These are phyloP conservation scores for Drosophila lini DNA, from an alignment of 1,140 invertebrate species.

Conservation along the genomic window DNA sequence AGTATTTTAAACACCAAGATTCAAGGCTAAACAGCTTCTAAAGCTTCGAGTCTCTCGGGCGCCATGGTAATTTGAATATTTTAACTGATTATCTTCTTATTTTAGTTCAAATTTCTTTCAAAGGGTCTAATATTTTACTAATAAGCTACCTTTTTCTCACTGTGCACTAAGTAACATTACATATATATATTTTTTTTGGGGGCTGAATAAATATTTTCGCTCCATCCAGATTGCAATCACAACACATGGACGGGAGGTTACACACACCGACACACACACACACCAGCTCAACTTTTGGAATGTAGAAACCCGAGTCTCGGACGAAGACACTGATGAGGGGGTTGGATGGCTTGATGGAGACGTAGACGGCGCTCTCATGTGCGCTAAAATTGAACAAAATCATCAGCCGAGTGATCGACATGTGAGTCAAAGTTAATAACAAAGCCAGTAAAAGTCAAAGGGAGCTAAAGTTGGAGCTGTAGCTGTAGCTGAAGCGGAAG, in stretches of 20 bases:
- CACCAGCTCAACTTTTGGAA: conserved; percentile 45
- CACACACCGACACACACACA: conserved; percentile 37
- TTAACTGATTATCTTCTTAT: too few species aligned
- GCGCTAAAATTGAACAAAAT: conserved; percentile 83
- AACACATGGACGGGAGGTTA: conserved; percentile 33
- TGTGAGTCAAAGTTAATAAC: conserved; percentile 84
- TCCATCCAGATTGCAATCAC: conserved; percentile 72
- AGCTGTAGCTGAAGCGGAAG: neutral
- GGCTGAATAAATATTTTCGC: conserved; percentile 82
- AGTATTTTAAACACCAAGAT: too few species aligned
- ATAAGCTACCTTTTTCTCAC: neutral
- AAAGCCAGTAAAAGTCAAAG: conserved; percentile 33
- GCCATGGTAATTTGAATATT: neutral
- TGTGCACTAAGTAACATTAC: conserved; percentile 46
- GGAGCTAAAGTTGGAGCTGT: neutral
- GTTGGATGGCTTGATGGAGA: conserved; percentile 41
- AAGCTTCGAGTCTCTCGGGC: neutral
- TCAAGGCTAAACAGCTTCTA: too few species aligned
- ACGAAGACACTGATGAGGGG: conserved; percentile 30
- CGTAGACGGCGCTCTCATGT: conserved; percentile 78
- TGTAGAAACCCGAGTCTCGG: conserved; percentile 51
- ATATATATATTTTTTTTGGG: conserved; percentile 57
- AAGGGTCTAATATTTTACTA: too few species aligned
- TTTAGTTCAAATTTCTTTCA: too few species aligned
- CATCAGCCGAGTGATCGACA: conserved; percentile 82